Percentiles rank a stretch among this genome's conserved stretches.
Conservation (phyloP, 2,888 invertebrate species). For the Melanargia galathea region DNA sequence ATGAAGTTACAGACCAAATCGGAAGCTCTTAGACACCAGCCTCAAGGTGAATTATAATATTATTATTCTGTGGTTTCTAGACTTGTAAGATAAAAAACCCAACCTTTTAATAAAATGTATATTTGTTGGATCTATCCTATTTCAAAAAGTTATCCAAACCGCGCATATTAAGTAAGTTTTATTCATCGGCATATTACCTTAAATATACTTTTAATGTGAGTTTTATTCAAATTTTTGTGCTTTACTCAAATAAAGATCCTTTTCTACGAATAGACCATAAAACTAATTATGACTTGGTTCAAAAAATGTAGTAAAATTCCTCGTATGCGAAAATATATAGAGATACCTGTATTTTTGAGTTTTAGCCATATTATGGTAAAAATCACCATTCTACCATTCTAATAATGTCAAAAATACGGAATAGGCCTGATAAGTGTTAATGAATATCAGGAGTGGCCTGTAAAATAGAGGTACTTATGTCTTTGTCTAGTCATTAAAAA, state of each 20-base stretch:
- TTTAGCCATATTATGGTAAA: not conserved
- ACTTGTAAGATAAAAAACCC: not conserved
- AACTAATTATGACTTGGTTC: slow-evolving; percentile 1
- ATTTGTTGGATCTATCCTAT: not conserved
- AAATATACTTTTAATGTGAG: slow-evolving; percentile 1
- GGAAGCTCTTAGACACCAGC: not conserved
- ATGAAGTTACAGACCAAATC: not conserved
- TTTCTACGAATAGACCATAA: slow-evolving; percentile 4
- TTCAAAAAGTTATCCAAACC: not conserved
- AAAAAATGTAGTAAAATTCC: not conserved
- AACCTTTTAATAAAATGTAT: not conserved
- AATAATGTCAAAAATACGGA: too few species aligned
- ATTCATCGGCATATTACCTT: slow-evolving; percentile 2
- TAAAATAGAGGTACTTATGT: too few species aligned
- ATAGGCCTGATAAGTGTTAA: too few species aligned
- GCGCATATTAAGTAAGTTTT: not conserved
- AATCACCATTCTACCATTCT: too few species aligned
- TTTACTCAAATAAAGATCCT: not conserved
- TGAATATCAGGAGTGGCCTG: too few species aligned
- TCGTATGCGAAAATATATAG: not conserved
- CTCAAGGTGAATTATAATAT: too few species aligned
- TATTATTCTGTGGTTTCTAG: too few species aligned
- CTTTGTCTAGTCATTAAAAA: too few species aligned
- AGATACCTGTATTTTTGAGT: not conserved
- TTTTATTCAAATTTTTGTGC: slow-evolving; percentile 14